Base-by-base conservation (phyloP, 2,797 vertebrate genomes). In the Mallotus villosus region DNA sequence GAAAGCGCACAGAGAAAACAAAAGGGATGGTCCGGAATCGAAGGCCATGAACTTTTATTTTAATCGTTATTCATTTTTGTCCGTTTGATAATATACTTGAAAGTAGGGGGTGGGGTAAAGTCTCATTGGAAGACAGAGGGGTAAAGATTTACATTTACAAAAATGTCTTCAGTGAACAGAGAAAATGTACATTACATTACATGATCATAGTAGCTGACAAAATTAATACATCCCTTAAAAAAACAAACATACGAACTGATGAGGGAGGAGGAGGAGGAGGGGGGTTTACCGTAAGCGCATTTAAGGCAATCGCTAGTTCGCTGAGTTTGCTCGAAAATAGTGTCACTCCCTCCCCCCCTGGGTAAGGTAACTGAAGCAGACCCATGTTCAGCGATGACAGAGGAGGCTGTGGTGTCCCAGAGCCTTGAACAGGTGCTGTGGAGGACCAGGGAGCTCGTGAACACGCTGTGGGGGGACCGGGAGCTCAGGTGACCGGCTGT, bases 221-320 rank as follows among this genome's bases (percentile, higher is more conserved):
- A 79, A 84, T 76, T 77, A 34, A 80, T 12, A 71, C 0, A 12
- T 60, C 77, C 41, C 41, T 46, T 46, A 46, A 2, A 46, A 87
- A 75, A 87, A 75, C 82, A 34, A 80, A 81, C 25, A 70, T 65
- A 72, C 29, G 69, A 70, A 72, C 14, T 25, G 49, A 25, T 67
- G 1, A 32, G 27, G 65, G 51, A 14, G 41, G 41, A 14, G 25
- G 59, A 29, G 16, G 41, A 8, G 41, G 76, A 17, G 78, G 75
- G 68, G 9, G 75, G 68, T 2, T 46, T 46, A 46, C 41, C 14
- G 41, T 46, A 74, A 80, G 79, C 78, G 81, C 74, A 83, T 90
- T 90, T 91, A 90, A 89, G 89, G 89, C 88, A 85, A 88, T 84
- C 84, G 81, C 83, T 86, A 57, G 80, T 80, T 74, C 85, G 85